Base-by-base conservation (phyloP, 2,888 invertebrate genomes). In the Deilephila elpenor region DNA sequence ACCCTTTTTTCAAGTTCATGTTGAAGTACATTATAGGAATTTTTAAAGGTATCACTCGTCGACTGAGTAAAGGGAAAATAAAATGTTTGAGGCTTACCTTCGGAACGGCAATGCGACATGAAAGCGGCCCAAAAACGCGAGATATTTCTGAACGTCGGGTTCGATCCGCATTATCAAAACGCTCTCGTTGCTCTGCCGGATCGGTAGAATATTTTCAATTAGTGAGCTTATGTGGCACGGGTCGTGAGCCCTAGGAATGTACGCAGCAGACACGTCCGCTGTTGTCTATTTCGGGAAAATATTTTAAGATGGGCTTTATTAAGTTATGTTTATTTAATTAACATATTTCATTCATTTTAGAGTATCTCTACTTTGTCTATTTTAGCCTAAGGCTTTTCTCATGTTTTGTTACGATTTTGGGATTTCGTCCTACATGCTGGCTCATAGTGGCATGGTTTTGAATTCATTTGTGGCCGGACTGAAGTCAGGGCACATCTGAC, bases 91-190 rank as follows among this genome's bases (percentile, higher is more conserved):
- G 44, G 25, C 64, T 67, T 20, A 67, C 64, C 44, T 67, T 51
- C 20, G 17, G 34, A 20, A 44, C 64, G 44, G 64, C 44, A 44
- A 51, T 67, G 64, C 44, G 56, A 44, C 44, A 67, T 44, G 44
- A 44, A 67, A 67, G 64, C 64, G 25, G 44, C 44, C 44, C 44
- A 67, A 67, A 67, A 67, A 67, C 64, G 37, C 64, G 44, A 67
- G 44, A 20, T 67, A 67, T 67, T 67, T 64, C 44, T 44, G 44
- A 44, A 67, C 64, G 37, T 20, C 20, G 44, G 44, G 64, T 44
- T 67, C 64, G 44, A 44, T 67, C 64, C 64, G 64, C 44, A 67
- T 67, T 67, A 67, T 67, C 64, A 67, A 67, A 51, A 67, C 64
- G 44, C 20, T 44, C 44, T 19, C 44, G 64, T 44, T 64, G n/a